Evolutionary conservation across 2,797 vertebrate genomes (phyloP).

Genomic region (Sorex maritimensis): DNA sequence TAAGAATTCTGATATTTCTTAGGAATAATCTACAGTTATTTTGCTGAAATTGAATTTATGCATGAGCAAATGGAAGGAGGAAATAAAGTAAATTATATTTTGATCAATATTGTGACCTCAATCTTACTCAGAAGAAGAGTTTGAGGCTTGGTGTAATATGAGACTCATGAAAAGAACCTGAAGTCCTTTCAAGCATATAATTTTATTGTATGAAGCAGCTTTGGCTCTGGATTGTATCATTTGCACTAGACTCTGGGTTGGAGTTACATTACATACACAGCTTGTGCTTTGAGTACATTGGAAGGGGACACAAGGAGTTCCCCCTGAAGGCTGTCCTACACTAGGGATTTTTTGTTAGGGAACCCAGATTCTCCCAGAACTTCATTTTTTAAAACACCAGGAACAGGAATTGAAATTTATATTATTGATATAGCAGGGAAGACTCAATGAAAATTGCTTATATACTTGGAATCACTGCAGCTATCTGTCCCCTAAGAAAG

Average conservation of each 20-base stretch:
- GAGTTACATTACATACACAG: neutral
- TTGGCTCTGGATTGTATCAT: neutral
- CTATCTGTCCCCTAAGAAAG: neutral
- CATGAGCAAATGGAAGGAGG: neutral
- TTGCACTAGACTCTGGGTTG: neutral
- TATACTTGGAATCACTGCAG: neutral
- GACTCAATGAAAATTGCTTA: conserved; percentile 24
- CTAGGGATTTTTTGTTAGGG: neutral
- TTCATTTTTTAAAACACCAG: neutral
- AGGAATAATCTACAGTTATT: neutral
- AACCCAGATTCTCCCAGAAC: neutral
- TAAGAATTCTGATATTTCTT: neutral
- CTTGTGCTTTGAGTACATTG: neutral
- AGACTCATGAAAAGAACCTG: neutral
- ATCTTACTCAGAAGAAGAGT: neutral
- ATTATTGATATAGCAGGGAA: neutral
- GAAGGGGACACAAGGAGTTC: neutral
- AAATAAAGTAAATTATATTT: conserved; percentile 12
- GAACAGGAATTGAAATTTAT: conserved; percentile 11
- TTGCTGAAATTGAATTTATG: neutral
- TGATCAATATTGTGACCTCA: neutral
- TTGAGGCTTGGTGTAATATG: neutral
- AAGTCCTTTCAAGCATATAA: neutral
- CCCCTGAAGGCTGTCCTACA: neutral
- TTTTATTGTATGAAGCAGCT: neutral